Evolutionary conservation across 2,113 vertebrate species (phyloP).

Genomic region (Phocoena sinus): DNA sequence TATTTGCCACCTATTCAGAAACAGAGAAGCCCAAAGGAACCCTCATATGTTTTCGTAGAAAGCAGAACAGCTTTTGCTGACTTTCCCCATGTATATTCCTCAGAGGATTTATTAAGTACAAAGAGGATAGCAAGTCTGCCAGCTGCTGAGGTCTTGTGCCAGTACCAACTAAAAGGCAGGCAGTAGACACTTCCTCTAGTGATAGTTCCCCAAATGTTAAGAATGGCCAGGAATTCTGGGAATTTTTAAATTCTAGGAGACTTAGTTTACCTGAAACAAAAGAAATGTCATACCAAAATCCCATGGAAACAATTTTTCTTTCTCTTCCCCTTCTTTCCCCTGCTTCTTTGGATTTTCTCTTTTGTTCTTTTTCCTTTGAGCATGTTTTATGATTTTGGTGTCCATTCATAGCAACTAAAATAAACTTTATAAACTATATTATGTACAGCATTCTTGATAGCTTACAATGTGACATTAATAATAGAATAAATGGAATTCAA

Average conservation of each 20-base stretch:
- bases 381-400: slow-evolving; percentile 50
- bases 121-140: background rate
- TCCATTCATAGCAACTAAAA: background rate
- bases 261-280: slow-evolving; percentile 49
- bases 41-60: background rate
- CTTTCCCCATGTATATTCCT: background rate
- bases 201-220: background rate
- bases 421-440: slow-evolving; percentile 21
- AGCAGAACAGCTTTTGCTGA: background rate
- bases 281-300: slow-evolving; percentile 53
- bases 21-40: slow-evolving; percentile 18
- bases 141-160: background rate
- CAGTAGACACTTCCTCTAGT: background rate
- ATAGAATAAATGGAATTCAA: slow-evolving; percentile 51
- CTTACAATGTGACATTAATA: slow-evolving; percentile 62
- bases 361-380: background rate
- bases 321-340: slow-evolving; percentile 22
- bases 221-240: background rate
- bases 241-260: background rate
- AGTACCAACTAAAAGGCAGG: slow-evolving; percentile 60
- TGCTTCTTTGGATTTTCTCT: slow-evolving; percentile 61
- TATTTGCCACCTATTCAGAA: slow-evolving; percentile 40
- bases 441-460: slow-evolving; percentile 34
- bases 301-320: background rate
- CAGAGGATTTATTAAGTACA: background rate